Percentiles rank a stretch among this genome's conserved stretches.
phyloP scores from a whole-genome alignment of 2,888 invertebrate genomes.

The Podabrus alpinus region DNA sequence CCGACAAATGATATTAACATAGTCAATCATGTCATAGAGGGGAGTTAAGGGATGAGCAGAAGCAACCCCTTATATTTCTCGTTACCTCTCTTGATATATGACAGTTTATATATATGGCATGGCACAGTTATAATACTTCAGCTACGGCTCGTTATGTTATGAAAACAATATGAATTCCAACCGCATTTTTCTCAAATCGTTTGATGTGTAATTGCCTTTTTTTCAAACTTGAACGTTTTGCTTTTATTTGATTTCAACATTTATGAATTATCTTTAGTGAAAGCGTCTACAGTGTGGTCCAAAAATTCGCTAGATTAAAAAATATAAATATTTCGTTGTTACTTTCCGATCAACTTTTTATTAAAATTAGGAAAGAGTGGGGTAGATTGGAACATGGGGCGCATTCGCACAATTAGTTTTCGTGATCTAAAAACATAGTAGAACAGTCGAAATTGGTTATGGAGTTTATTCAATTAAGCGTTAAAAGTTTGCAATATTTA shows the following conservation, averaged over 20 bases:
- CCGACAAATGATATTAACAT: constrained; percentile 54
- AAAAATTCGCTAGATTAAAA: too few species aligned
- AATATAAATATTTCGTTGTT: too few species aligned
- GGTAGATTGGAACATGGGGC: too few species aligned
- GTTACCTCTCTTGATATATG: constrained; percentile 52
- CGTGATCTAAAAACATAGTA: too few species aligned
- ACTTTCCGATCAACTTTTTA: too few species aligned
- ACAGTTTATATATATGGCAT: constrained; percentile 47
- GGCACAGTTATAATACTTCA: constrained; percentile 39
- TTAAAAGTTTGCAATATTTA: too few species aligned
- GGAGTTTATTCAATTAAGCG: too few species aligned
- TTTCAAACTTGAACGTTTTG: constrained; percentile 37
- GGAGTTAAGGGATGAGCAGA: constrained; percentile 36
- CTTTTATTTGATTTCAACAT: constrained; percentile 52
- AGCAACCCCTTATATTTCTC: constrained; percentile 38
- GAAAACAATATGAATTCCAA: constrained; percentile 58
- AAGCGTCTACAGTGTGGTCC: not conserved
- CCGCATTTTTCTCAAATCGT: constrained; percentile 55
- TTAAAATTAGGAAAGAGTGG: too few species aligned
- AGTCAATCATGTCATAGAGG: constrained; percentile 52
- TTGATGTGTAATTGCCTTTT: constrained; percentile 58
- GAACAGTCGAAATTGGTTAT: too few species aligned
- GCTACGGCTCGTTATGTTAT: constrained; percentile 52
- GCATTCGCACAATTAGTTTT: too few species aligned
- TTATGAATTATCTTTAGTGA: constrained; percentile 47